Percentiles rank a stretch among this genome's conserved stretches.
These are phyloP conservation scores for Trididemnum miniatum DNA, from an alignment of 23 tunicate species.

Conservation along the genomic window DNA sequence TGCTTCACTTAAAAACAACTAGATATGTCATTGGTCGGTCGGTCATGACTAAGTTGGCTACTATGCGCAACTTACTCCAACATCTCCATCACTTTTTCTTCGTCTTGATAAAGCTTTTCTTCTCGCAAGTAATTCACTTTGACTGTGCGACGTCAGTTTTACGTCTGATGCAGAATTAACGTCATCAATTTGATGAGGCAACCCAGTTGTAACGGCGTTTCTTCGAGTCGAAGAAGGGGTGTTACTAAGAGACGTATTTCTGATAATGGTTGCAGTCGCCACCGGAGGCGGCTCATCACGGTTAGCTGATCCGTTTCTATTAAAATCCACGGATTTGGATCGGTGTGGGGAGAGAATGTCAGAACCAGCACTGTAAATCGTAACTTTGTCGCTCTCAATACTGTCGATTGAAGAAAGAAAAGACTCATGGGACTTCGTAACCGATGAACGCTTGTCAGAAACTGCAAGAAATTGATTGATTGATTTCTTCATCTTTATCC, in stretches of 20 bases:
- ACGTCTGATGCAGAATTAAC: background rate
- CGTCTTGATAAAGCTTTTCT: background rate
- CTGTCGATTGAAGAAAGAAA: background rate
- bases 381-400: constrained; percentile 4
- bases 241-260: background rate
- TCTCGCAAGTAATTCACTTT: background rate
- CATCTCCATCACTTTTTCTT: constrained; percentile 47
- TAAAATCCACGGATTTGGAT: constrained; percentile 28
- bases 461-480: too few relatives aligned
- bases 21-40: too few relatives aligned
- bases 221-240: background rate
- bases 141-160: background rate
- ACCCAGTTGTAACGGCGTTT: background rate
- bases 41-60: too few relatives aligned
- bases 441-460: constrained; percentile 10
- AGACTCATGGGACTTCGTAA: constrained; percentile 20
- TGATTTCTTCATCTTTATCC: too few relatives aligned
- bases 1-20: too few relatives aligned
- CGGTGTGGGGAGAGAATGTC: constrained; percentile 26
- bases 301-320: constrained; percentile 32
- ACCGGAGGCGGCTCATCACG: background rate
- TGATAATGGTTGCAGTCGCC: constrained; percentile 23
- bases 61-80: constrained; percentile 41
- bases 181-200: constrained; percentile 9
- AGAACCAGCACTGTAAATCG: background rate